Base-by-base conservation (phyloP, 1,140 invertebrate species). In the Pantala flavescens region DNA sequence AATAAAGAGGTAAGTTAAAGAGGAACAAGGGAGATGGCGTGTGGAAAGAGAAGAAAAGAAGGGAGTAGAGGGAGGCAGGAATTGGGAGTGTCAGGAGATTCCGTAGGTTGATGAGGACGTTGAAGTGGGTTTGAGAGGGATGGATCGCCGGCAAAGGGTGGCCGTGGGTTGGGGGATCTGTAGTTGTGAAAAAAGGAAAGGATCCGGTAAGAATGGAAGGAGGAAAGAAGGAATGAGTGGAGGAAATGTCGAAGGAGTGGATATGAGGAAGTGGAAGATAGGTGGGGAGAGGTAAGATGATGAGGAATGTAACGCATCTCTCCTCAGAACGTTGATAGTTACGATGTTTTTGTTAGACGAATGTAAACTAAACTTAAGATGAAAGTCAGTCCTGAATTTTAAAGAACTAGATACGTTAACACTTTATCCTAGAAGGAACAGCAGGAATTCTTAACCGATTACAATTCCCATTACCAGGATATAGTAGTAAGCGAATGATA, bases 91-190 rank as follows among this genome's bases (percentile, higher is more conserved):
- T 63, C 49, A 63, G 49, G 49, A 63, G 49, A 63, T 63, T 16
- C 49, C 49, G 14, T 63, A 63, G 49, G 49, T 63, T 63, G 49
- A 63, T 63, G 49, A 63, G 49, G 49, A 63, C 49, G 49, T 16
- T 63, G 49, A 63, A 63, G 49, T 63, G 49, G 49, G 49, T 63
- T 63, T 63, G 49, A 63, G 49, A 63, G 49, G 49, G 49, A 63
- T 63, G n/a, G 49, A 63, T 63, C 49, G 49, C 16, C 49, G 14
- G 49, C 12, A 36, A 36, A 36, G 28, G 28, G 28, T 36, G 28
- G 49, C 49, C 3, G 49, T 16, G 49, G 49, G n/a, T 63, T 63
- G 14, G n/a, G 49, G 16, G 12, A 63, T 21, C 16, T 16, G 49
- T 63, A 21, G 49, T 3, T 1, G 12, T 16, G 49, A 21, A 21